A percentile compares a stretch with the other conserved stretches of the same genome.
phyloP scores from a whole-genome alignment of 2,888 invertebrate genomes.

The Teleogryllus oceanicus region DNA sequence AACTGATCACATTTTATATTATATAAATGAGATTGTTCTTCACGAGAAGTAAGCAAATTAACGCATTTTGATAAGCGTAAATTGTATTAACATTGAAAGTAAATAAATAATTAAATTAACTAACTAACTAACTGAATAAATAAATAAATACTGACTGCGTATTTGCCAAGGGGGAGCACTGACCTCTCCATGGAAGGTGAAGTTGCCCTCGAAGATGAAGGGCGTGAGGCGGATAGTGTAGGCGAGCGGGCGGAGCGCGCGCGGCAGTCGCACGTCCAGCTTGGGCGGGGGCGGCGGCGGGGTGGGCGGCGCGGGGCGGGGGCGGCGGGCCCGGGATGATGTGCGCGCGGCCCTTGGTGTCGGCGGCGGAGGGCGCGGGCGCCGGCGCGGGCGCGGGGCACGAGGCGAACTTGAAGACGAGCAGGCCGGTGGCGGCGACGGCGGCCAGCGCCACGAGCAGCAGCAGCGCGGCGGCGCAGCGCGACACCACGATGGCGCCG shows the following conservation, averaged over 20 bases:
- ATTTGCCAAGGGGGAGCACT: slow-evolving; percentile 39
- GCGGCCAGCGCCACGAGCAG: slow-evolving; percentile 61
- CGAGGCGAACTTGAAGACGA: slow-evolving; percentile 73
- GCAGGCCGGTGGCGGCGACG: slow-evolving; percentile 65
- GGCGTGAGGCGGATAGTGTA: slow-evolving; percentile 70
- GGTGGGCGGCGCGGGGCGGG: slow-evolving; percentile 44
- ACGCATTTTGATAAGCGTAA: too few relatives aligned
- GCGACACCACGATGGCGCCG: slow-evolving; percentile 60
- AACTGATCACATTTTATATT: too few relatives aligned
- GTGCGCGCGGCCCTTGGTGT: slow-evolving; percentile 24
- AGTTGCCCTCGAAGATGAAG: slow-evolving; percentile 69
- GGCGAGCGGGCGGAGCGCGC: slow-evolving; percentile 61
- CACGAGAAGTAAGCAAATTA: too few relatives aligned
- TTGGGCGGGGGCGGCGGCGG: slow-evolving; percentile 23
- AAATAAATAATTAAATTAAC: too few relatives aligned
- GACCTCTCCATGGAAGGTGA: slow-evolving; percentile 67
- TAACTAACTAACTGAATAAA: too few relatives aligned
- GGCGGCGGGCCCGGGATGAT: slow-evolving; percentile 45
- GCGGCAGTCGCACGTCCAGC: slow-evolving; percentile 65
- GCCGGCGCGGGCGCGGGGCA: slow-evolving; percentile 51
- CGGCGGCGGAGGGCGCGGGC: slow-evolving; percentile 44
- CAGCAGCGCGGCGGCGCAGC: slow-evolving; percentile 60
- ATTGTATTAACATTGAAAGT: too few relatives aligned
- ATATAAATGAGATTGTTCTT: too few relatives aligned
- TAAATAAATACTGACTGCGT: too few relatives aligned